A percentile compares a stretch with the other conserved stretches of the same genome.
phyloP scores from a whole-genome alignment of 2,797 vertebrate genomes.

The Acanthis flammea region DNA sequence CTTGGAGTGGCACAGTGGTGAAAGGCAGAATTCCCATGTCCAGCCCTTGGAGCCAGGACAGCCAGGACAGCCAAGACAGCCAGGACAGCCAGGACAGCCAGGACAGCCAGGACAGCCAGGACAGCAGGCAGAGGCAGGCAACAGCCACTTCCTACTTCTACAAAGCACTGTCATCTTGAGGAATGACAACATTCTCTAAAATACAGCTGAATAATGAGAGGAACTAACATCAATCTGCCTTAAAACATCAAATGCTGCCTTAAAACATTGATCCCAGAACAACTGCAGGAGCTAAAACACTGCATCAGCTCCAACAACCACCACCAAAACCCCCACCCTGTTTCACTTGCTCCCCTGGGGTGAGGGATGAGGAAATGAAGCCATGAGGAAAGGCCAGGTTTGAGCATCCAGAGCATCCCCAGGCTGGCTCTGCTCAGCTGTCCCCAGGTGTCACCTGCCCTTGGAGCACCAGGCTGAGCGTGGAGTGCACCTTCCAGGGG shows the following conservation, averaged over 20 bases:
- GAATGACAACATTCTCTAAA: not conserved
- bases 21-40: not conserved
- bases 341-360: not conserved
- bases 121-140: not conserved
- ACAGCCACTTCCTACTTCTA: not conserved
- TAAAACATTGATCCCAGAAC: not conserved
- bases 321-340: too few species aligned
- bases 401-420: not conserved
- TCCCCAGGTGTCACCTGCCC: not conserved
- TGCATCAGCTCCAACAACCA: not conserved
- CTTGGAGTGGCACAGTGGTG: not conserved
- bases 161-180: not conserved
- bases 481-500: not conserved
- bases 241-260: not conserved
- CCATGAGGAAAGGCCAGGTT: not conserved
- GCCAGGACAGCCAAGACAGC: too few species aligned
- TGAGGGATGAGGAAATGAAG: not conserved
- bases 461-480: not conserved
- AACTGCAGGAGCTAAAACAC: not conserved
- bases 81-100: too few species aligned
- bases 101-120: not conserved
- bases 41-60: not conserved
- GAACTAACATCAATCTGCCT: not conserved
- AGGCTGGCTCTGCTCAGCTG: not conserved
- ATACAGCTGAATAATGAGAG: not conserved